Evolutionary conservation across 2,113 vertebrate genomes (phyloP).

Genomic region (Tupaia chinensis): DNA sequence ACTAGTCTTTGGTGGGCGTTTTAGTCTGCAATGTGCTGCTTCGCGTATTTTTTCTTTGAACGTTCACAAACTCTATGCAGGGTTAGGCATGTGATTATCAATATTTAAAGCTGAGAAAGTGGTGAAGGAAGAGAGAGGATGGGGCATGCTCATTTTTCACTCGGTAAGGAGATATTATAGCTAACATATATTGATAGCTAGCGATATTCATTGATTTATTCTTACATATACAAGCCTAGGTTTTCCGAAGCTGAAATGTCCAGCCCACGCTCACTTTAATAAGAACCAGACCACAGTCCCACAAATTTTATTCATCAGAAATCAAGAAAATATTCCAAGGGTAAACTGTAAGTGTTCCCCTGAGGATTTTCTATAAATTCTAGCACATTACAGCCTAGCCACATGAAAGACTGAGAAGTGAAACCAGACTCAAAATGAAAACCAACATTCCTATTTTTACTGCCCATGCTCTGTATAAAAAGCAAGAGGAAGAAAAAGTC

Average conservation of each 20-base stretch:
- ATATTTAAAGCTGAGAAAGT: neutral
- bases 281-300: neutral
- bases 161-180: neutral
- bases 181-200: no score
- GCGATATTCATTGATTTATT: no score
- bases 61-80: neutral
- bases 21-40: neutral
- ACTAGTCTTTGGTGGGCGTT: neutral
- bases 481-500: slow-evolving; percentile 37
- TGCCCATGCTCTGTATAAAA: slow-evolving; percentile 30
- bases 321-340: neutral
- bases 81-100: neutral
- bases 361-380: slow-evolving; percentile 18
- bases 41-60: neutral
- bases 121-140: neutral
- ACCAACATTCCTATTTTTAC: slow-evolving; percentile 55
- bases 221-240: neutral
- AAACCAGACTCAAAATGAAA: slow-evolving; percentile 61
- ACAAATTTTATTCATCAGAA: slow-evolving; percentile 29
- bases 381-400: neutral
- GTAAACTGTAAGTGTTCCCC: neutral
- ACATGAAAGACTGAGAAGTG: slow-evolving; percentile 33
- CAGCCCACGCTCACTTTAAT: neutral
- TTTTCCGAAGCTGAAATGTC: neutral
- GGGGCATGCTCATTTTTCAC: neutral